phyloP scores from a whole-genome alignment of 2,888 invertebrate genomes.

The Aphidius colemani region DNA sequence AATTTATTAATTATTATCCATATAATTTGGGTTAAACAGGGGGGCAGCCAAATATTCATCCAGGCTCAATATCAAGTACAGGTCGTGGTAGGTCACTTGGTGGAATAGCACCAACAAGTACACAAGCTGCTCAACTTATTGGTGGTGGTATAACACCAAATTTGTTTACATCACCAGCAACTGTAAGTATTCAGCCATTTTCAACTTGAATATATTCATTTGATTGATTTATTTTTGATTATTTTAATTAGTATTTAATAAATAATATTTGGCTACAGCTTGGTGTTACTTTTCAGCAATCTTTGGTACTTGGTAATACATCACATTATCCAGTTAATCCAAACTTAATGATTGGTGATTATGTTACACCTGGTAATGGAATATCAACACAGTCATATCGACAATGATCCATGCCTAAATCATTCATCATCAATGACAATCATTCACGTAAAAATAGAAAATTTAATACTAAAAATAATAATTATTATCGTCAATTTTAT shows the following conservation, averaged over 20 bases:
- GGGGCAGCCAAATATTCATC: slow-evolving; percentile 68
- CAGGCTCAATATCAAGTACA: slow-evolving; percentile 69
- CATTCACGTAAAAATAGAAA: slow-evolving; percentile 48
- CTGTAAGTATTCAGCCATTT: slow-evolving; percentile 50
- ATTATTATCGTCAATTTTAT: slow-evolving; percentile 18
- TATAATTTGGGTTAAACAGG: slow-evolving; percentile 42
- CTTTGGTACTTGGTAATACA: slow-evolving; percentile 66
- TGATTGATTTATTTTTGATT: not conserved
- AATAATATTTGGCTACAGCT: slow-evolving; percentile 55
- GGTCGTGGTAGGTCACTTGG: slow-evolving; percentile 63
- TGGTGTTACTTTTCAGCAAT: slow-evolving; percentile 61
- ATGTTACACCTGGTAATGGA: slow-evolving; percentile 67
- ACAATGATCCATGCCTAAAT: slow-evolving; percentile 55
- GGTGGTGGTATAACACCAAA: slow-evolving; percentile 75
- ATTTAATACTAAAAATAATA: slow-evolving; percentile 35
- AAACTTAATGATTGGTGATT: slow-evolving; percentile 78
- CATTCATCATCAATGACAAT: slow-evolving; percentile 37
- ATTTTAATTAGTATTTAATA: slow-evolving; percentile 13
- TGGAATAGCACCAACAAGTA: slow-evolving; percentile 67
- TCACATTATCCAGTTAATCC: slow-evolving; percentile 71
- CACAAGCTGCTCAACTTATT: slow-evolving; percentile 68
- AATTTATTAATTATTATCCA: too few species aligned
- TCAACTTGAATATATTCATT: not conserved
- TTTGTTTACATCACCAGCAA: slow-evolving; percentile 64
- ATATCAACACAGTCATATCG: slow-evolving; percentile 57